Conservation (phyloP, 2,888 invertebrate species). For the Rhorus exstirpatorius region DNA sequence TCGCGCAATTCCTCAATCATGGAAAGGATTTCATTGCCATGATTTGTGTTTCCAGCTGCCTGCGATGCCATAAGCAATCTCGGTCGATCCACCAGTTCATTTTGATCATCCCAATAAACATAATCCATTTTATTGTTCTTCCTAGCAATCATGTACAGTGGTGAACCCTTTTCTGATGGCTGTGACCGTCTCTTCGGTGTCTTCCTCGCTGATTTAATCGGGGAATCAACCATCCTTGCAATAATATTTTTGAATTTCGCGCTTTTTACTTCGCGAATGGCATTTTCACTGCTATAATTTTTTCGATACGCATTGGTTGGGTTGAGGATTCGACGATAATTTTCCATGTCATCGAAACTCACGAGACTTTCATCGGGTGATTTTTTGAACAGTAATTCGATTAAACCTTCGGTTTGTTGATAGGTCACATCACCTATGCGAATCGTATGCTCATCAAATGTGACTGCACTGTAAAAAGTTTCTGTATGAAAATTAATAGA, state of each 20-base stretch:
- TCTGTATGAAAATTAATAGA: too few species aligned
- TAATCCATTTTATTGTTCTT: conserved; percentile 45
- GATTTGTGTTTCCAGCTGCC: conserved; percentile 64
- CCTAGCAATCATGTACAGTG: neutral
- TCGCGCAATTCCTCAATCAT: conserved; percentile 69
- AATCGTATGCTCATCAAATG: conserved; percentile 43
- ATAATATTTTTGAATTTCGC: conserved; percentile 49
- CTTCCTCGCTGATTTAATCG: neutral
- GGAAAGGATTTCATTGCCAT: conserved; percentile 66
- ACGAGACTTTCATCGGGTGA: conserved; percentile 20
- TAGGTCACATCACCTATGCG: conserved; percentile 39
- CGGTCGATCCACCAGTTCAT: conserved; percentile 68
- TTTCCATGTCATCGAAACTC: conserved; percentile 18
- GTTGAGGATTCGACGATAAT: conserved; percentile 54
- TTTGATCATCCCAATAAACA: conserved; percentile 70
- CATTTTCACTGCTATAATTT: conserved; percentile 31
- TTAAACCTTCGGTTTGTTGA: conserved; percentile 54
- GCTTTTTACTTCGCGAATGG: conserved; percentile 18
- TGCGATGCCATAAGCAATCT: conserved; percentile 63
- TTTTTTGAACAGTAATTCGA: conserved; percentile 67
- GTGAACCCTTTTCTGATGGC: neutral
- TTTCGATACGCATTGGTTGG: conserved; percentile 67
- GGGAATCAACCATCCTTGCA: neutral
- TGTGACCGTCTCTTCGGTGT: neutral
- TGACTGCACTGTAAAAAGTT: too few species aligned